Evolutionary conservation across 2,888 invertebrate genomes (phyloP), one percentile per base, ranked within the genome.

Genomic region (Invenusta paracnida): DNA sequence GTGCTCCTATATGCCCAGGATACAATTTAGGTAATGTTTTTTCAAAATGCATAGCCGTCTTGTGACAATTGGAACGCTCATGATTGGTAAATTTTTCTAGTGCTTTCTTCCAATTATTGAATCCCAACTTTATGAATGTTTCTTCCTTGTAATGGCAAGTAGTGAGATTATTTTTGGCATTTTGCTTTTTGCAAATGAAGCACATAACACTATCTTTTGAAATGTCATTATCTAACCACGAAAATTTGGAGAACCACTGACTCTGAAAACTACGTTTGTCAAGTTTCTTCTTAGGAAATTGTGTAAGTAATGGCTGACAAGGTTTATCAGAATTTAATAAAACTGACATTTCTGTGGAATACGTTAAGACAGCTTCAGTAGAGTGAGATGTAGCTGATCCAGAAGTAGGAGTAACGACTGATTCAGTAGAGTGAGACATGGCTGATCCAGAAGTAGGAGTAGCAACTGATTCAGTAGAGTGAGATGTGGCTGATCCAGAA

Each of bases 1-100:
- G 73, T 73, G 73, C 73, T 23, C 73, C 73, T 73, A 73, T 73
- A 73, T 73, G 73, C 73, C 73, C 73, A 73, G 73, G 73, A 73
- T 73, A 73, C 73, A 73, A 73, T 73, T 48, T 48, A 48, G 48
- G 48, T 48, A 48, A 48, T 48, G 48, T 48, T 48, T 48, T 48
- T 48, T 17, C 48, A 48, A 48, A 48, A 48, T 48, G 48, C 17
- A 48, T 11, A 48, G 48, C 48, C 17, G 5, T 48, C 48, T 48
- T 48, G 48, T 48, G 48, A 48, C 48, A 48, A 48, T 48, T 17
- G 17, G 48, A 48, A 48, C 17, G 48, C 48, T 48, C 48, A 48
- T 48, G 48, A 48, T 48, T 48, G 48, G 48, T 48, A 48, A 48
- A 48, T 48, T 48, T 48, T 48, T 48, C 48, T 48, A 48, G 17